Evolutionary conservation across 1,140 invertebrate genomes (phyloP).

Genomic region (Bombus sylvicola): DNA sequence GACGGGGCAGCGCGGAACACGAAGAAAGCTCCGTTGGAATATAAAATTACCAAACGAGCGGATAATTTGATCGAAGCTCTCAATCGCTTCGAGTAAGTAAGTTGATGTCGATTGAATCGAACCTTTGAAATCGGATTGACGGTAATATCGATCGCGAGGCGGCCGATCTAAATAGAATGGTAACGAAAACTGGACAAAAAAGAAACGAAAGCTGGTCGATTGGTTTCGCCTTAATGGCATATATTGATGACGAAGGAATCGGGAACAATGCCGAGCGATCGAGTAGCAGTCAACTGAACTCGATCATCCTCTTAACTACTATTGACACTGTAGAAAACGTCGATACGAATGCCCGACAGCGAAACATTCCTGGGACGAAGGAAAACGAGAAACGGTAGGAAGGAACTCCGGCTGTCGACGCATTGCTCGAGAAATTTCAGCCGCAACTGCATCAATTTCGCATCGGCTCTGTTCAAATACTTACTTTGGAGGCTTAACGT

Average conservation of each 20-base stretch:
- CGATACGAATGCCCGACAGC: constrained; percentile 1
- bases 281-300: neutral
- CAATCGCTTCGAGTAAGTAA: neutral
- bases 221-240: constrained; percentile 17
- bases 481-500: constrained; percentile 2
- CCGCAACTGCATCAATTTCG: constrained; percentile 16
- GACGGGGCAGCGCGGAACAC: too few relatives aligned
- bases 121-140: neutral
- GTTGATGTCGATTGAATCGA: neutral
- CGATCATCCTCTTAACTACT: constrained; percentile 42
- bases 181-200: neutral
- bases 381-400: neutral
- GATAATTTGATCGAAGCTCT: constrained; percentile 22
- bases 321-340: constrained; percentile 36
- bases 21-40: neutral
- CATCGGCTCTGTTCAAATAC: constrained; percentile 3
- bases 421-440: neutral
- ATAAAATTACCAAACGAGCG: neutral
- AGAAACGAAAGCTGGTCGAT: neutral
- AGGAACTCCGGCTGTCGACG: neutral
- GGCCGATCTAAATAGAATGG: constrained; percentile 14
- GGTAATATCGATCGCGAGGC: neutral
- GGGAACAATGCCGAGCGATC: constrained; percentile 13
- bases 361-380: constrained; percentile 3
- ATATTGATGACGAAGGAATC: constrained; percentile 43